Conservation (phyloP, 2,113 vertebrate genomes). For the Platichthys stellatus region DNA sequence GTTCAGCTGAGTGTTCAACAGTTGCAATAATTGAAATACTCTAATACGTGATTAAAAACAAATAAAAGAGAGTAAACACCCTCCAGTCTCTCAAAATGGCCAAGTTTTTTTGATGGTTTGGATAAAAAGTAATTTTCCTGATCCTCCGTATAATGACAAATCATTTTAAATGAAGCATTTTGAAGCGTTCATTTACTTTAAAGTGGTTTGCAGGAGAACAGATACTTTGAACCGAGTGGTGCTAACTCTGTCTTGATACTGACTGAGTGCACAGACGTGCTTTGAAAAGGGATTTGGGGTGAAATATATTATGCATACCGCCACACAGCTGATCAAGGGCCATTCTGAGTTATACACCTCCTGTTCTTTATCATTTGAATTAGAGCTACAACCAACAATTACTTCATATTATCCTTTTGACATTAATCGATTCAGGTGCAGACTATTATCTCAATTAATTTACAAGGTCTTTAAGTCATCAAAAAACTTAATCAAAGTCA, state of each 20-base stretch:
- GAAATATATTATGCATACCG: background rate
- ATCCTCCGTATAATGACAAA: background rate
- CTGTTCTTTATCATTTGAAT: background rate
- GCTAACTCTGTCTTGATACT: background rate
- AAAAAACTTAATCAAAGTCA: background rate
- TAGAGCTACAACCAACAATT: background rate
- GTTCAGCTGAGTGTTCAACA: conserved; percentile 44
- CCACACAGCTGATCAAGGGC: background rate
- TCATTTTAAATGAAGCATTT: conserved; percentile 12
- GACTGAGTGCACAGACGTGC: background rate
- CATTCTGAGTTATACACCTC: background rate
- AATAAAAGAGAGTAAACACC: conserved; percentile 8
- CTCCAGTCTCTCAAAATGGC: background rate
- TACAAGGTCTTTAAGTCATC: background rate
- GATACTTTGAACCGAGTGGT: background rate
- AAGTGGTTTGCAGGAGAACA: conserved; percentile 1
- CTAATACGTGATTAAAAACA: conserved; percentile 40
- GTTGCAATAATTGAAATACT: conserved; percentile 33
- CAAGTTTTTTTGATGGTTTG: background rate
- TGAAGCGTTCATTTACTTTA: background rate
- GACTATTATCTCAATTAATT: background rate
- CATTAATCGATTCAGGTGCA: background rate
- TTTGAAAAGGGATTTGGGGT: background rate
- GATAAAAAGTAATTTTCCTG: background rate
- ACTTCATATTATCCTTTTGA: background rate